A percentile compares a stretch with the other conserved stretches of the same genome.
Evolutionary conservation across 1,140 invertebrate genomes (phyloP).

Genomic region (Penaeus japonicus): DNA sequence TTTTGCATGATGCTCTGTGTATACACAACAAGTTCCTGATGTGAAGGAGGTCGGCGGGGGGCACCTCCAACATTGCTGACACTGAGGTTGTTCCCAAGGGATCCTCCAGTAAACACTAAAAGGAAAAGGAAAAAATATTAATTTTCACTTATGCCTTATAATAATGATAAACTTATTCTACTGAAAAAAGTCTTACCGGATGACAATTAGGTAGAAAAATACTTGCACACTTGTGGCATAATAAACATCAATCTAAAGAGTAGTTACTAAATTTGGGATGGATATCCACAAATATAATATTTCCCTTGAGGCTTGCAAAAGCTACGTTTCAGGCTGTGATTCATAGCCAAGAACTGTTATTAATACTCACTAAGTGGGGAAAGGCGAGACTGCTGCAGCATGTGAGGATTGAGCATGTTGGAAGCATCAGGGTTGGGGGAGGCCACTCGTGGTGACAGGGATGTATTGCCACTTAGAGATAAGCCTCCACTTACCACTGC

Average conservation of each 20-base stretch:
- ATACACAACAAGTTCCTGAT: constrained; percentile 55
- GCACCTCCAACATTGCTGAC: constrained; percentile 41
- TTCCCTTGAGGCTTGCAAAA: too few species aligned
- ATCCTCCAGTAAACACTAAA: constrained; percentile 55
- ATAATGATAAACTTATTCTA: neutral
- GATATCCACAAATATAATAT: neutral
- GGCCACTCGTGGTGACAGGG: constrained; percentile 54
- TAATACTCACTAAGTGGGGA: constrained; percentile 57
- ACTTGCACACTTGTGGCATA: too few species aligned
- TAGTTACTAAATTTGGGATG: neutral
- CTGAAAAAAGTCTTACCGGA: too few species aligned
- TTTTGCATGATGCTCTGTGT: constrained; percentile 57
- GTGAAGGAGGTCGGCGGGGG: constrained; percentile 45
- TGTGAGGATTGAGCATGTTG: constrained; percentile 56
- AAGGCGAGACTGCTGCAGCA: constrained; percentile 48
- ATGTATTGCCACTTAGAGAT: constrained; percentile 44
- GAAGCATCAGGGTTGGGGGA: constrained; percentile 56
- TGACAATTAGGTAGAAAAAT: too few species aligned
- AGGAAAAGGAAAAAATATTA: neutral
- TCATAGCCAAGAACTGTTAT: neutral
- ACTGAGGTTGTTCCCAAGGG: constrained; percentile 42
- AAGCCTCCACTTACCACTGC: constrained; percentile 48
- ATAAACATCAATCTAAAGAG: too few species aligned
- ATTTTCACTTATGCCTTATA: neutral
- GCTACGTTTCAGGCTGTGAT: neutral